Percentiles rank a stretch among this genome's conserved stretches.
These are phyloP conservation scores for Poecilia picta DNA, from an alignment of 2,797 vertebrate genomes.

Conservation along the genomic window DNA sequence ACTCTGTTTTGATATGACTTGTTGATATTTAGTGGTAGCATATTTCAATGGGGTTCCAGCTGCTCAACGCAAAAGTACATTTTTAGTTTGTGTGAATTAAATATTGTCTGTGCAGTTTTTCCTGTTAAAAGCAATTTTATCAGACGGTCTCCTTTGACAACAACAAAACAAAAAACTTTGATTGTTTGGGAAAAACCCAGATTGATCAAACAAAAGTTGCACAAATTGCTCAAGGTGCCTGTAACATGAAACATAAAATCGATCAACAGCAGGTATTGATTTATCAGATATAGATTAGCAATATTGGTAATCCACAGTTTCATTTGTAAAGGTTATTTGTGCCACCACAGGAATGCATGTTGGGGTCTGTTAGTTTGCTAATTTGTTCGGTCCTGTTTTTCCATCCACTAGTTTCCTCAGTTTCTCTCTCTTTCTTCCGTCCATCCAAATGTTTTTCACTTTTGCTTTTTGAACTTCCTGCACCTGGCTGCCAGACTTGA, in stretches of 20 bases:
- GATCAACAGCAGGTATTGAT: background rate
- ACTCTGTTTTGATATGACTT: background rate
- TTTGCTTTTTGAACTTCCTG: slow-evolving; percentile 22
- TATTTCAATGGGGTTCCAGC: background rate
- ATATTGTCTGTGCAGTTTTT: background rate
- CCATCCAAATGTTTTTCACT: slow-evolving; percentile 8
- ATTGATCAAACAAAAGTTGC: background rate
- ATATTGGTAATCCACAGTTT: background rate
- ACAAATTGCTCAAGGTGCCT: background rate
- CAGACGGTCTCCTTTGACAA: background rate
- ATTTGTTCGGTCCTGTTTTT: background rate
- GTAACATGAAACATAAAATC: background rate
- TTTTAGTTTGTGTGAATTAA: background rate
- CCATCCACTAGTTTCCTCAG: background rate
- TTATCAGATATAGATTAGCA: background rate
- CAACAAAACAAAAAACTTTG: background rate
- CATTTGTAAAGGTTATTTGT: background rate
- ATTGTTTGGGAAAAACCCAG: background rate
- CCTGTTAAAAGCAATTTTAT: background rate
- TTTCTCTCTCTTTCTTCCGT: background rate
- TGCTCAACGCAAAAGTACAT: background rate
- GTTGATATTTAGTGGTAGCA: background rate
- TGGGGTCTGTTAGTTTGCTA: background rate
- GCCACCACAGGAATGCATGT: background rate
- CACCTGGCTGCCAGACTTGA: slow-evolving; percentile 24